phyloP scores from a whole-genome alignment of 2,888 invertebrate species.

The Barypeithes pellucidus region DNA sequence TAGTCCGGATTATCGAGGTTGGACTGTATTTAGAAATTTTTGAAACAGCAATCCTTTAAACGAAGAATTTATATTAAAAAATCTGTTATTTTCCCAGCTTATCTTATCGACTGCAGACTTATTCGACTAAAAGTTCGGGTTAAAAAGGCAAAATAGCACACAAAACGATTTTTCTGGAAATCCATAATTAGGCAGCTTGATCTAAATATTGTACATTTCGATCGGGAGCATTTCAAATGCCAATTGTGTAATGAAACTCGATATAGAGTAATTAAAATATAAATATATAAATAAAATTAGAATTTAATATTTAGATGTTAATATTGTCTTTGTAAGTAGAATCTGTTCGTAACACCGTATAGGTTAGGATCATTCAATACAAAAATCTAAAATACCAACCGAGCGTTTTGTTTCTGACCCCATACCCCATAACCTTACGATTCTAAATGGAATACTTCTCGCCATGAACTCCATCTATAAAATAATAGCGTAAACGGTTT shows the following conservation, averaged over 20 bases:
- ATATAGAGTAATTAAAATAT: constrained; percentile 69
- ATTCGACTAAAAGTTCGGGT: not conserved
- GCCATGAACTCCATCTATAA: too few species aligned
- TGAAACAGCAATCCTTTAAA: too few species aligned
- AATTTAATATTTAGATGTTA: constrained; percentile 71
- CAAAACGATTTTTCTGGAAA: constrained; percentile 44
- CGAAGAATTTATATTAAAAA: too few species aligned
- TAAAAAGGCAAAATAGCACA: too few species aligned
- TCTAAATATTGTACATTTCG: constrained; percentile 57
- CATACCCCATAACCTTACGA: not conserved
- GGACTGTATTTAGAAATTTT: too few species aligned
- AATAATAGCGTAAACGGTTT: too few species aligned
- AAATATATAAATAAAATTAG: constrained; percentile 71
- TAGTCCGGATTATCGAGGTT: too few species aligned
- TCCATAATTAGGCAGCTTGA: constrained; percentile 49
- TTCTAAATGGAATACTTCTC: too few species aligned
- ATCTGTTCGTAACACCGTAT: constrained; percentile 71
- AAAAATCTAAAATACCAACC: constrained; percentile 65
- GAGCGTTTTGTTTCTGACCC: constrained; percentile 58
- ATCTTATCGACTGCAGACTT: too few species aligned
- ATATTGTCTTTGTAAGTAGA: constrained; percentile 72
- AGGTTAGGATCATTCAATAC: constrained; percentile 71
- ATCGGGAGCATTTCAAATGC: constrained; percentile 66
- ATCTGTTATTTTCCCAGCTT: too few species aligned
- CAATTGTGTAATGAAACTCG: constrained; percentile 64